phyloP scores from a whole-genome alignment of 30 jellyfish, hydroid and myxozoan genomes.

The Hydra vulgaris region DNA sequence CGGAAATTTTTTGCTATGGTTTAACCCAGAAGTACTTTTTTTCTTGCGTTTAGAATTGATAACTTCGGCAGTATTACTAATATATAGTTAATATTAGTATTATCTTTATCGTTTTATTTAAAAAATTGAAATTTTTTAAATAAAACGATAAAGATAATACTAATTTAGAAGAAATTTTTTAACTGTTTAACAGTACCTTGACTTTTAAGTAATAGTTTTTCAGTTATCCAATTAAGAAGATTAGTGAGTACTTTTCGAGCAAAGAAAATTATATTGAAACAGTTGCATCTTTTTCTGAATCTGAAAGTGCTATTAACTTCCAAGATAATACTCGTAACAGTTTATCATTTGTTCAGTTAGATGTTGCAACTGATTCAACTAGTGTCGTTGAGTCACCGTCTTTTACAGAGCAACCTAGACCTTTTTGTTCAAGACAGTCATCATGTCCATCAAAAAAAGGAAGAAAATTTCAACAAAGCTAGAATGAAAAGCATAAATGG shows the following conservation, averaged over 20 bases:
- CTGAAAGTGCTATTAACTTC: not conserved
- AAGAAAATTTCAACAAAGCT: not conserved
- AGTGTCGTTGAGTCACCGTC: not conserved
- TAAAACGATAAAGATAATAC: too few species aligned
- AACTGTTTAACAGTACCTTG: not conserved
- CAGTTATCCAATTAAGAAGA: not conserved
- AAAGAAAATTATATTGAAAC: too few species aligned
- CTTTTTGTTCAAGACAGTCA: not conserved
- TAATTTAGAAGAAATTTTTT: too few species aligned
- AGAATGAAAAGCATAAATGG: not conserved
- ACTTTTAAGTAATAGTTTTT: not conserved
- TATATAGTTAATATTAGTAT: too few species aligned
- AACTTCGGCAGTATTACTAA: not conserved
- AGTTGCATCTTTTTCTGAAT: not conserved
- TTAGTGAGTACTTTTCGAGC: not conserved
- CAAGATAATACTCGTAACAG: not conserved
- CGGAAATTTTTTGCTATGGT: too few species aligned
- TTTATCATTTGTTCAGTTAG: not conserved
- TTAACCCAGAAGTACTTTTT: too few species aligned
- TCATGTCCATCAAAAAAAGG: not conserved
- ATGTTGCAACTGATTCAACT: not conserved
- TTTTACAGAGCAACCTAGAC: not conserved
- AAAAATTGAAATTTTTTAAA: too few species aligned
- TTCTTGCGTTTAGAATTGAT: not conserved
- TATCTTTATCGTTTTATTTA: not conserved